These are phyloP conservation scores for Dolichotis patagonum DNA, from an alignment of 2,113 vertebrate species.

Conservation along the genomic window DNA sequence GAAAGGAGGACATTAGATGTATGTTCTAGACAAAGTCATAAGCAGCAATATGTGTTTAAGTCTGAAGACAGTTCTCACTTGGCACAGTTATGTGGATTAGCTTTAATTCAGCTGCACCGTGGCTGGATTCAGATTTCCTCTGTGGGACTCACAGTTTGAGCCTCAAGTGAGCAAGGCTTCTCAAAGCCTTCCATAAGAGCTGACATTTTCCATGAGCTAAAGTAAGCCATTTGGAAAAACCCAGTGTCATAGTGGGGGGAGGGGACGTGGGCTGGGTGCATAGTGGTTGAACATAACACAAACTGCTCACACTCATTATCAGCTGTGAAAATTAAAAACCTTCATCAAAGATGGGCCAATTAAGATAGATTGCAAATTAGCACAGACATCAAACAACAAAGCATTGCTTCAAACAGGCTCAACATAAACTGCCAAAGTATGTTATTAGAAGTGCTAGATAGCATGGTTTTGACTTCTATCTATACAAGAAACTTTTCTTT, in stretches of 20 bases:
- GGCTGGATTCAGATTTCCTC: not conserved
- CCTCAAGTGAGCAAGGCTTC: not conserved
- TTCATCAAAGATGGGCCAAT: slow-evolving; percentile 56
- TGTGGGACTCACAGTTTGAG: not conserved
- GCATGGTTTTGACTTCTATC: not conserved
- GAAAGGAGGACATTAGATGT: not conserved
- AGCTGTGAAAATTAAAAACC: slow-evolving; percentile 48
- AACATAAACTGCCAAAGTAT: slow-evolving; percentile 24
- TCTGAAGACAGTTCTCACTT: not conserved
- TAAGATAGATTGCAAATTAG: slow-evolving; percentile 55
- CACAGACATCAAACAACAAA: slow-evolving; percentile 55
- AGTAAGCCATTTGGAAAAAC: not conserved
- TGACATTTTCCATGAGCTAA: not conserved
- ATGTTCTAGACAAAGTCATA: not conserved
- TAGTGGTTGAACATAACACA: not conserved
- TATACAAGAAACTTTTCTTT: not conserved
- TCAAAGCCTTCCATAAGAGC: not conserved
- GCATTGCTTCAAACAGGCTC: not conserved
- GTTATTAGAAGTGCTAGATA: slow-evolving; percentile 1
- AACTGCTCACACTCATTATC: slow-evolving; percentile 50
- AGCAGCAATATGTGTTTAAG: not conserved
- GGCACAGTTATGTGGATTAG: not conserved
- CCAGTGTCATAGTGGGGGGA: not conserved
- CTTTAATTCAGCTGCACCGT: not conserved
- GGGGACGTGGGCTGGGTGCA: not conserved